phyloP scores from a whole-genome alignment of 2,888 invertebrate genomes.

The Dinocampus coccinellae region DNA sequence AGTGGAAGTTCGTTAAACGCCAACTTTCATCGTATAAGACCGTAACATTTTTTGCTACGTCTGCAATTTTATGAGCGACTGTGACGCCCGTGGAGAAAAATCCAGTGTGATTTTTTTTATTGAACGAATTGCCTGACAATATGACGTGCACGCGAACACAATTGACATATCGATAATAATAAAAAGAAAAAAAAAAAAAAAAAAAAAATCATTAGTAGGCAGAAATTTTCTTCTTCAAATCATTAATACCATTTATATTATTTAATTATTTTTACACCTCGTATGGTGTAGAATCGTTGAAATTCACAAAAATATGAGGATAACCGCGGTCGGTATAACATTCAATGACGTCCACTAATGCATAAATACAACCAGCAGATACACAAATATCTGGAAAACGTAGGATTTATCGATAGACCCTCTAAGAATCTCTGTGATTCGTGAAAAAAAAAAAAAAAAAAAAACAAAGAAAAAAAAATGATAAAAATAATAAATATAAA shows the following conservation, averaged over 20 bases:
- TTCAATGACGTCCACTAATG: background rate
- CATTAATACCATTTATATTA: no score
- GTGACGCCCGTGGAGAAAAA: background rate
- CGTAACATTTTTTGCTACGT: conserved; percentile 25
- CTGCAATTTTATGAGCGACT: conserved; percentile 20
- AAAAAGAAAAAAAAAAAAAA: no score
- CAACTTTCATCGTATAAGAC: conserved; percentile 23
- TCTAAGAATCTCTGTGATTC: background rate
- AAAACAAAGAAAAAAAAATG: background rate
- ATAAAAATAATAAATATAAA: no score
- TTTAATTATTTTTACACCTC: no score
- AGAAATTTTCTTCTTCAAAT: background rate
- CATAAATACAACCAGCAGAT: background rate
- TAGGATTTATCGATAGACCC: conserved; percentile 20
- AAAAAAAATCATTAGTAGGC: background rate
- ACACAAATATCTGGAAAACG: background rate
- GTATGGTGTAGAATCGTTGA: conserved; percentile 16
- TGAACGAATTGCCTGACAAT: background rate
- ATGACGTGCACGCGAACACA: background rate
- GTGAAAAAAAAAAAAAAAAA: background rate
- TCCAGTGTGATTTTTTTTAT: conserved; percentile 1
- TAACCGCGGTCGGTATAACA: background rate
- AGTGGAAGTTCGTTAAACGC: conserved; percentile 29
- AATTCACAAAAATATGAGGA: conserved; percentile 28
- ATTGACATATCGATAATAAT: background rate